Evolutionary conservation across 2,888 invertebrate genomes (phyloP).

Genomic region (Neoitamus cyanurus): DNA sequence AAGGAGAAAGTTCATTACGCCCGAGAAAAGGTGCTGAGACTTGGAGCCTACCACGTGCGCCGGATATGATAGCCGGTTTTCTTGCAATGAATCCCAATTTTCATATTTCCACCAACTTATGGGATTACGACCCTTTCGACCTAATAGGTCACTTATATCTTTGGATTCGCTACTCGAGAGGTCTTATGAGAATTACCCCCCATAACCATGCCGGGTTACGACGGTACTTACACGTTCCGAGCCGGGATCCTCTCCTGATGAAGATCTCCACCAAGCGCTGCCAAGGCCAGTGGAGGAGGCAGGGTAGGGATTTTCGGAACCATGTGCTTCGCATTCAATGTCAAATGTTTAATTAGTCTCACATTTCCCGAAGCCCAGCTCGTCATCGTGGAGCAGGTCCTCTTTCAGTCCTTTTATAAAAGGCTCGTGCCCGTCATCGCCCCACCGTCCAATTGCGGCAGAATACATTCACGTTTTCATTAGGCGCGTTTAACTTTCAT

Average conservation of each 20-base stretch:
- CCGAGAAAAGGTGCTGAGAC: not conserved
- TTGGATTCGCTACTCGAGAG: not conserved
- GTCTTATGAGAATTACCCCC: not conserved
- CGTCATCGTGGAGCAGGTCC: not conserved
- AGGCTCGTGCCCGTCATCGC: not conserved
- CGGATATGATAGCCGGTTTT: not conserved
- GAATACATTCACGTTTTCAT: constrained; percentile 2
- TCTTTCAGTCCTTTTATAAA: not conserved
- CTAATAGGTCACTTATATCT: not conserved
- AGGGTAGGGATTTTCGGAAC: not conserved
- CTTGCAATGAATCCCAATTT: not conserved
- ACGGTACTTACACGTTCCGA: not conserved
- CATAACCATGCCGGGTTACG: not conserved
- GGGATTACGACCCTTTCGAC: not conserved
- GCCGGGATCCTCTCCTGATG: not conserved
- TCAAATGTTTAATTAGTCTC: constrained; percentile 32
- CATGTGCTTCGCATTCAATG: not conserved
- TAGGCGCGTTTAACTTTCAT: constrained; percentile 15
- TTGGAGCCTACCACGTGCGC: not conserved
- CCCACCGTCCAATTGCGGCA: not conserved
- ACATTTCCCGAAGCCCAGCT: not conserved
- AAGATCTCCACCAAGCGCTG: not conserved
- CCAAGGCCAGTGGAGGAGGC: not conserved
- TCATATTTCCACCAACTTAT: not conserved
- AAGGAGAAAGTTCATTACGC: not conserved